Percentiles rank a stretch among this genome's conserved stretches.
phyloP scores from a whole-genome alignment of 2,888 invertebrate species.

The Sceliomorpha sp. region DNA sequence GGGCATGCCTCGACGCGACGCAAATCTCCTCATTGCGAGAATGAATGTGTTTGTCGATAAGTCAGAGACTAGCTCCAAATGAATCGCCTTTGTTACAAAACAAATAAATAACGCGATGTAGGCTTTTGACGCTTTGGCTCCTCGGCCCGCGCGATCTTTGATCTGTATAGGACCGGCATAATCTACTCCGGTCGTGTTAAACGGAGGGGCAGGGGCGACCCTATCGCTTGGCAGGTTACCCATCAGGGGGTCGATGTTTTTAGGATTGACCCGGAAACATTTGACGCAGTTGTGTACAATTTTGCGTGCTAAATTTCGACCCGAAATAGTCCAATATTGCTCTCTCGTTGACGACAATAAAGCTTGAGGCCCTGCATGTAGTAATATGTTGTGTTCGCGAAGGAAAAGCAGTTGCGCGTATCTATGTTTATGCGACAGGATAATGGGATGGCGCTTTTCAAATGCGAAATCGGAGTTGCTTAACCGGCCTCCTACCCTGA shows the following conservation, averaged over 20 bases:
- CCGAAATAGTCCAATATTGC: conserved; percentile 26
- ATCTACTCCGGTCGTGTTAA: conserved; percentile 23
- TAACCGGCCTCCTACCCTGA: conserved; percentile 52
- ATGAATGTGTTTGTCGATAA: conserved; percentile 20
- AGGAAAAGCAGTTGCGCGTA: conserved; percentile 16
- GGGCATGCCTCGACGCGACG: conserved; percentile 20
- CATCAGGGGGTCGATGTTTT: conserved; percentile 10
- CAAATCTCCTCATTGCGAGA: conserved; percentile 18
- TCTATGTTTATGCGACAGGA: conserved; percentile 17
- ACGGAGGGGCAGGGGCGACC: conserved; percentile 17
- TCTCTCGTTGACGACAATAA: conserved; percentile 6
- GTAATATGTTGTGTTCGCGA: conserved; percentile 11
- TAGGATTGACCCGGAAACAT: conserved; percentile 21
- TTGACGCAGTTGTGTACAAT: conserved; percentile 20
- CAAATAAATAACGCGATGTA: conserved; percentile 25
- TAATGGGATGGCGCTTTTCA: conserved; percentile 39
- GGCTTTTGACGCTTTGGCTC: conserved; percentile 18
- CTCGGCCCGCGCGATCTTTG: conserved; percentile 16
- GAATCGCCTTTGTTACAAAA: conserved; percentile 20
- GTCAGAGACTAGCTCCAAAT: conserved; percentile 27
- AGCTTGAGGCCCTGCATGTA: too few relatives aligned
- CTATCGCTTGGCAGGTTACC: conserved; percentile 21
- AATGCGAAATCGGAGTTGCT: conserved; percentile 15
- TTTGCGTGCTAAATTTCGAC: conserved; percentile 18
- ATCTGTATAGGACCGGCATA: conserved; percentile 25